Conservation (phyloP, 2,113 vertebrate species). For the Macaca nemestrina region DNA sequence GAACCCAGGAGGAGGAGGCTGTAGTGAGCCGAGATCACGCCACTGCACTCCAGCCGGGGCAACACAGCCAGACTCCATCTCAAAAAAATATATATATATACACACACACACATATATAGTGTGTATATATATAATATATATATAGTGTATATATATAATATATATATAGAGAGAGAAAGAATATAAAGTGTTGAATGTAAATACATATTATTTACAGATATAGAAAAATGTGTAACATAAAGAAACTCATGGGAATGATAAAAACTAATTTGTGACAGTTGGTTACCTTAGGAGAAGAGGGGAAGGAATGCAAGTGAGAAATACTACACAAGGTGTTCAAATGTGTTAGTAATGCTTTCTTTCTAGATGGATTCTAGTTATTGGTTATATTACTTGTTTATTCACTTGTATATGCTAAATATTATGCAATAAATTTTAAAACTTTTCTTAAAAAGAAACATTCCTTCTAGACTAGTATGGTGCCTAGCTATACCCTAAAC, state of each 20-base stretch:
- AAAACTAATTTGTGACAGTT: background rate
- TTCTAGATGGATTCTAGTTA: background rate
- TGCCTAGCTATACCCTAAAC: background rate
- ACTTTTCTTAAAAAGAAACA: background rate
- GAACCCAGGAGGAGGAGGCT: too few species aligned
- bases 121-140: too few species aligned
- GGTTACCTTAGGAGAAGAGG: background rate
- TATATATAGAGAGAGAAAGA: background rate
- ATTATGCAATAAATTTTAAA: background rate
- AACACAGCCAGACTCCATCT: too few species aligned
- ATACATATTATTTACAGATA: background rate
- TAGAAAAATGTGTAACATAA: background rate
- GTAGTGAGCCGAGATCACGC: too few species aligned
- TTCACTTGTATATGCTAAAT: slow-evolving; percentile 2
- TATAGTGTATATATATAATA: too few species aligned
- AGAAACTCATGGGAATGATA: background rate
- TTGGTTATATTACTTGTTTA: background rate
- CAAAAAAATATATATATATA: too few species aligned
- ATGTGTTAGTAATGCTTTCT: background rate
- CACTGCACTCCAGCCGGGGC: too few species aligned
- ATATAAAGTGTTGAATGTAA: slow-evolving; percentile 19
- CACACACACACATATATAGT: too few species aligned
- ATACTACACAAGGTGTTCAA: background rate
- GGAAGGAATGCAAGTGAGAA: background rate
- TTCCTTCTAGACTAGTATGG: background rate